phyloP scores from a whole-genome alignment of 2,888 invertebrate genomes.

The Athalia cordata region DNA sequence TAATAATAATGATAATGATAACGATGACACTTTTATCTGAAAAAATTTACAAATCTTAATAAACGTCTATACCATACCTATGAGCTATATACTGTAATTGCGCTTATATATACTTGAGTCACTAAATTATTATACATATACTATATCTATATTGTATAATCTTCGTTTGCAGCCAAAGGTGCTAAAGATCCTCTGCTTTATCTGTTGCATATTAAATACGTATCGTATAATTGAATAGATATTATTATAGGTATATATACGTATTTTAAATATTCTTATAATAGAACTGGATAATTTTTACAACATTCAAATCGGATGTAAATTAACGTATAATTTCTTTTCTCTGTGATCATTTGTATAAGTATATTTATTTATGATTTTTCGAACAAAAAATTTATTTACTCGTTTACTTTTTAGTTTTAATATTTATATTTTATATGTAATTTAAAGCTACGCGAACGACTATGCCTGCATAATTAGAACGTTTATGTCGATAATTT shows the following conservation, averaged over 20 bases:
- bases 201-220: no score
- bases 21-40: constrained; percentile 13
- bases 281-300: background rate
- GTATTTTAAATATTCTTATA: background rate
- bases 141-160: background rate
- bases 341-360: constrained; percentile 4
- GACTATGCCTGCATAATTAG: constrained; percentile 27
- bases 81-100: no score
- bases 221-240: background rate
- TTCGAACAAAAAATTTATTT: background rate
- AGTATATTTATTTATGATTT: background rate
- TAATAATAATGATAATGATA: background rate
- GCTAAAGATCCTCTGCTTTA: no score
- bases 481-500: background rate
- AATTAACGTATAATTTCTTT: background rate
- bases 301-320: background rate
- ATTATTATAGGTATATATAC: background rate
- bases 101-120: no score
- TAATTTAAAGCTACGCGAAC: constrained; percentile 1
- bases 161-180: no score
- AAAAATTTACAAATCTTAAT: constrained; percentile 57
- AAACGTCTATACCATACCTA: background rate
- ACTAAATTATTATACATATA: no score
- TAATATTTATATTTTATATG: background rate
- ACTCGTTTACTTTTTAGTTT: background rate